phyloP scores from a whole-genome alignment of 92 coral and sea anemone species.

The Palythoa grandiflora region DNA sequence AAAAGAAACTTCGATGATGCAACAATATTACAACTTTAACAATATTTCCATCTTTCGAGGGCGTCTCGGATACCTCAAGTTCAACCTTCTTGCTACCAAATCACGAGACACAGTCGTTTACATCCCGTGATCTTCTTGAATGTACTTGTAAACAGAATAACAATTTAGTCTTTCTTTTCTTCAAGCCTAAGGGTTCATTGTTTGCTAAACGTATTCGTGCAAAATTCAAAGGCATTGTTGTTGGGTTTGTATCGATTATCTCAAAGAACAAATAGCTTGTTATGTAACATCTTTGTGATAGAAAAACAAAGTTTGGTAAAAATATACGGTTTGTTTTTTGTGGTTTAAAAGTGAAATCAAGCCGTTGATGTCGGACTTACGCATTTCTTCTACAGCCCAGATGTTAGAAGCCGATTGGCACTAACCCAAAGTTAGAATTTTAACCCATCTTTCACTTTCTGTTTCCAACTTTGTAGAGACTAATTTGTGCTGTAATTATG shows the following conservation, averaged over 20 bases:
- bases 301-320: too few relatives aligned
- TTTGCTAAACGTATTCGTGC: neutral
- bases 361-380: too few relatives aligned
- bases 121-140: constrained; percentile 4
- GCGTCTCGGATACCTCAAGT: neutral
- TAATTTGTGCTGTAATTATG: too few relatives aligned
- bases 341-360: too few relatives aligned
- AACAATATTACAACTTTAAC: neutral
- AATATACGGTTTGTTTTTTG: too few relatives aligned
- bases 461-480: too few relatives aligned
- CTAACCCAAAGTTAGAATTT: too few relatives aligned
- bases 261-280: neutral
- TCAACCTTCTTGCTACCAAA: neutral
- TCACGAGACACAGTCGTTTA: neutral
- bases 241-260: neutral
- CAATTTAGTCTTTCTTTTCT: neutral
- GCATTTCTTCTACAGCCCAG: too few relatives aligned
- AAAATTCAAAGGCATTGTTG: neutral
- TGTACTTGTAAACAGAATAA: neutral
- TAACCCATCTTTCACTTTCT: too few relatives aligned
- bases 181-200: neutral
- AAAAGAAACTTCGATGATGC: neutral
- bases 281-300: neutral
- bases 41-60: neutral
- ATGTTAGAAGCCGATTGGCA: too few relatives aligned